Evolutionary conservation across 2,113 vertebrate species (phyloP), one percentile per base, ranked within the genome.

Genomic region (Alethe diademata): DNA sequence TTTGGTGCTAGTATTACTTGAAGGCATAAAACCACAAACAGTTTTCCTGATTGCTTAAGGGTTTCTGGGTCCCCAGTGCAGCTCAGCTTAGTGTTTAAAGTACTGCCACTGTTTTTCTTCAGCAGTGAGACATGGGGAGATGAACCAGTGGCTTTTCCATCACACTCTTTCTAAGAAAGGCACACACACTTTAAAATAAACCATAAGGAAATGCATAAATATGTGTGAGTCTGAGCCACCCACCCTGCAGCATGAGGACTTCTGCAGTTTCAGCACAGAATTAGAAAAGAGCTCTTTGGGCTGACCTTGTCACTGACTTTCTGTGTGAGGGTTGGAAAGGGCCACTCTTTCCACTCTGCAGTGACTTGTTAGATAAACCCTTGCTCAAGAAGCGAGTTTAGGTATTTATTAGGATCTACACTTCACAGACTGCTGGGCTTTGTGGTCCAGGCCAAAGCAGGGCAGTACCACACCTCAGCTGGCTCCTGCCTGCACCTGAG

Each of bases 11-110:
- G 29, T 31, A 11, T 57, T 65, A 29, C 48, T 86, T 73, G 85
- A 54, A 94, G 81, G 64, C 71, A 76, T 9, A 79, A 92, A 85
- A 43, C 66, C 78, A 83, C 90, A 79, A 73, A 29, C 9, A 48
- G 72, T 70, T 88, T 38, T 76, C 14, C 53, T 22, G 22, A n/a
- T 73, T 78, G 62, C 66, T 95, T 9, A 11, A 95, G 81, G 85
- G 64, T 26, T 73, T 50, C 54, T 86, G 90, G n/a, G 71, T 93
- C 50, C 65, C 66, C 76, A 50, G 58, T 45, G 57, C 56, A 85
- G 13, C 40, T 62, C 40, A 70, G 74, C 38, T 79, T 11, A 25
- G 40, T 25, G 50, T 94, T 92, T 86, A 60, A 73, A 48, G n/a
- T 23, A 2, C 18, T 82, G 67, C 42, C 56, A 56, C 72, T 43